Conservation (phyloP, 2,113 vertebrate species). For the Raphicerus campestris region DNA sequence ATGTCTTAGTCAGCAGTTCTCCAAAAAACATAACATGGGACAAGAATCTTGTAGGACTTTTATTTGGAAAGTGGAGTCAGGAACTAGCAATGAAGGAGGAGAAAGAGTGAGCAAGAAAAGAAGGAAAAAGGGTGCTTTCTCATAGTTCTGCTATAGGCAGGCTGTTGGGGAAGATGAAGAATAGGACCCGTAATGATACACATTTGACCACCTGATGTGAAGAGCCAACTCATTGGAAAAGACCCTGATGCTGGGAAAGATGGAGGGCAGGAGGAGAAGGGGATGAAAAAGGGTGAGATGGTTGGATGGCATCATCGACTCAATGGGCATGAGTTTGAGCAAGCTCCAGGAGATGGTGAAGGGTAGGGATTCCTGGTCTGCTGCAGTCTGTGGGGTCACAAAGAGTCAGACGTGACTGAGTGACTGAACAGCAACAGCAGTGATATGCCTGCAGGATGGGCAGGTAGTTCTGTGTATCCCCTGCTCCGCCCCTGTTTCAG, state of each 20-base stretch:
- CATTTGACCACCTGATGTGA: not conserved
- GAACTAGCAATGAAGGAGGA: not conserved
- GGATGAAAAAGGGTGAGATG: too few relatives aligned
- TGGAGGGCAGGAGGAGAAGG: too few relatives aligned
- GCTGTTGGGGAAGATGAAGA: not conserved
- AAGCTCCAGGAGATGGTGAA: too few relatives aligned
- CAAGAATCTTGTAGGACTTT: not conserved
- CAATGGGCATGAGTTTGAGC: too few relatives aligned
- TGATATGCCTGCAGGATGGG: not conserved
- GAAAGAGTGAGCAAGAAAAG: not conserved
- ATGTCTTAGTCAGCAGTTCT: not conserved
- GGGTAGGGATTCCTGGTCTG: rapidly evolving
- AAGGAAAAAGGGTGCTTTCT: not conserved
- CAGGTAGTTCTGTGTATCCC: not conserved
- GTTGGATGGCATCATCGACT: too few relatives aligned
- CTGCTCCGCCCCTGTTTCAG: not conserved
- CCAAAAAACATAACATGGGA: not conserved
- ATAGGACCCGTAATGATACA: not conserved
- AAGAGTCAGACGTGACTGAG: too few relatives aligned
- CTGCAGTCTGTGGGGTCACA: too few relatives aligned
- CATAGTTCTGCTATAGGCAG: not conserved
- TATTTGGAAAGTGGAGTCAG: not conserved
- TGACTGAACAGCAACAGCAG: not conserved
- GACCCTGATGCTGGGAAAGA: too few relatives aligned
- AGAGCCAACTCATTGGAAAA: too few relatives aligned